Evolutionary conservation across 2,888 invertebrate species (phyloP).

Genomic region (Troides aeacus): DNA sequence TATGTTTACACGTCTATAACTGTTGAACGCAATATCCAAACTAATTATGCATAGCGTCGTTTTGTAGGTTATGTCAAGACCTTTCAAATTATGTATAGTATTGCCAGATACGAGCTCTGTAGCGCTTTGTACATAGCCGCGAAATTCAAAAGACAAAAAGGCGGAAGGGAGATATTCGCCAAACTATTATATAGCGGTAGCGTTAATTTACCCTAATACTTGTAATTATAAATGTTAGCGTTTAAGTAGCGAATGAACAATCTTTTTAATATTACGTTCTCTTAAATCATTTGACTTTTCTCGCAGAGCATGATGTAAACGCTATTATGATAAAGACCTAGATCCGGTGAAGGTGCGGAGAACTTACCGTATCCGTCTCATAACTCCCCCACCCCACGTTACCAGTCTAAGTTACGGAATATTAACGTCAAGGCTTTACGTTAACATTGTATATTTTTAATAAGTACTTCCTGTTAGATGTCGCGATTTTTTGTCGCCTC

Average conservation of each 20-base stretch:
- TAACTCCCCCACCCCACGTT: not conserved
- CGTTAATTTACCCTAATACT: too few species aligned
- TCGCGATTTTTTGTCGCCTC: not conserved
- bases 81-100: too few species aligned
- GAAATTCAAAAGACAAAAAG: too few species aligned
- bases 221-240: too few species aligned
- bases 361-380: not conserved
- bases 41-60: too few species aligned
- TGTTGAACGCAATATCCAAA: too few species aligned
- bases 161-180: too few species aligned
- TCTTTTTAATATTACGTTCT: not conserved
- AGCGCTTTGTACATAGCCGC: too few species aligned
- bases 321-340: constrained; percentile 1
- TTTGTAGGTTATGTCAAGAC: too few species aligned
- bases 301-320: not conserved
- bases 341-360: not conserved
- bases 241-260: not conserved
- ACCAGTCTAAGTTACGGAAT: constrained; percentile 5
- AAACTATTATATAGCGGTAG: too few species aligned
- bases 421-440: constrained; percentile 2
- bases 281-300: not conserved
- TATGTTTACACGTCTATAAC: too few species aligned
- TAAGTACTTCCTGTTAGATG: constrained; percentile 7
- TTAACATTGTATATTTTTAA: not conserved
- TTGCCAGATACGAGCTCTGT: too few species aligned